Conservation (phyloP, 2,888 invertebrate species). For the Bombylius discolor region DNA sequence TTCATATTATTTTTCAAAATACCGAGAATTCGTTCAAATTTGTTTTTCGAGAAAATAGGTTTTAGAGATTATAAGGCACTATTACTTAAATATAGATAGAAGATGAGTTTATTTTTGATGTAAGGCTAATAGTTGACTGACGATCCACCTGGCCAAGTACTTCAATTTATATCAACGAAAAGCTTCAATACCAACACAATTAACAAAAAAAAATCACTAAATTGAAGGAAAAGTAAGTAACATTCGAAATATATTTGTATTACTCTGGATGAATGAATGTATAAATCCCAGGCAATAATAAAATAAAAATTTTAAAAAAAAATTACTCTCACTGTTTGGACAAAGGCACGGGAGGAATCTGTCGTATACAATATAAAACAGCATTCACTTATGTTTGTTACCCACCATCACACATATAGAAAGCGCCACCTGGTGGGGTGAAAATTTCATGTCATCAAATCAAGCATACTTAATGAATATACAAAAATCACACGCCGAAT, state of each 20-base stretch:
- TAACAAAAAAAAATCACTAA: not conserved
- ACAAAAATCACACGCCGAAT: not conserved
- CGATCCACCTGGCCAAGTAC: conserved; percentile 31
- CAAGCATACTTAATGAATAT: not conserved
- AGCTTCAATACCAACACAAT: conserved; percentile 9
- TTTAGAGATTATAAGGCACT: too few species aligned
- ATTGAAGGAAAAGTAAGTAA: conserved; percentile 2
- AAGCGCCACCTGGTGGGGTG: conserved; percentile 4
- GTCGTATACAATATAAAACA: not conserved
- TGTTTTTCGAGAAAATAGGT: too few species aligned
- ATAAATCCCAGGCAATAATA: conserved; percentile 2
- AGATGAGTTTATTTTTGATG: conserved; percentile 20
- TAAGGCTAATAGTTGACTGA: conserved; percentile 38
- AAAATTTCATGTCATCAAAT: not conserved
- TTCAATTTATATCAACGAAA: conserved; percentile 36
- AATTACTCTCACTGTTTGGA: not conserved
- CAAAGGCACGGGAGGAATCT: conserved; percentile 1
- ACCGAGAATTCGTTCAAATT: too few species aligned
- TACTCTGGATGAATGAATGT: conserved; percentile 4
- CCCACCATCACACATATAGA: not conserved
- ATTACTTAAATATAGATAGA: not conserved
- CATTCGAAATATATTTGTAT: conserved; percentile 8
- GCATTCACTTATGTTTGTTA: conserved; percentile 2
- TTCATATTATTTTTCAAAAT: conserved; percentile 23
- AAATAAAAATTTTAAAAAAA: conserved; percentile 1